Percentiles rank a stretch among this genome's conserved stretches.
Conservation (phyloP, 2,113 vertebrate species). For the Terrapene triunguis region DNA sequence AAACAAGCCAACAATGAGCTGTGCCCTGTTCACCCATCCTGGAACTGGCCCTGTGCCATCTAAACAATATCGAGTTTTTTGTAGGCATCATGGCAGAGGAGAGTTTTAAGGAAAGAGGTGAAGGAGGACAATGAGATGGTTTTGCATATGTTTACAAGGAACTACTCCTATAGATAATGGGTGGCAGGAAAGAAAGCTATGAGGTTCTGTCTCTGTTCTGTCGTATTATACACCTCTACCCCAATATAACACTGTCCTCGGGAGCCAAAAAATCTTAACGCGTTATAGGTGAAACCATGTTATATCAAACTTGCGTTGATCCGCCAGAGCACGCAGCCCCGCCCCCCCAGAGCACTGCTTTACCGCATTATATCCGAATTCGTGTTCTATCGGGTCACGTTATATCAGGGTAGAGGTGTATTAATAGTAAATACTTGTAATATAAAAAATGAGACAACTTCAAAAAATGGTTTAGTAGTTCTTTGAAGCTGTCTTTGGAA, state of each 20-base stretch:
- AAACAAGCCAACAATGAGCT: neutral
- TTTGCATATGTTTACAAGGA: fast-evolving
- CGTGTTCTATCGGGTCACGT: no score
- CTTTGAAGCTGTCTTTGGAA: neutral
- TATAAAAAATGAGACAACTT: neutral
- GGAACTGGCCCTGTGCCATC: neutral
- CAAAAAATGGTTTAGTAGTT: neutral
- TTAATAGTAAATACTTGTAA: neutral
- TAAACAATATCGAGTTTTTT: neutral
- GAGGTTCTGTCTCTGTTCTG: fast-evolving
- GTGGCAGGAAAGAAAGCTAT: neutral
- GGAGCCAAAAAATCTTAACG: no score
- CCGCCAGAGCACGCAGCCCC: no score
- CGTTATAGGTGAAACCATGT: no score
- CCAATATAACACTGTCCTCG: no score
- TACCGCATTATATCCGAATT: no score
- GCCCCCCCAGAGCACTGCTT: no score
- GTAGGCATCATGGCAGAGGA: neutral
- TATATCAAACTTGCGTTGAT: no score
- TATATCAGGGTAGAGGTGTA: no score
- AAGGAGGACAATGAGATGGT: neutral
- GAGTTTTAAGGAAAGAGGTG: neutral
- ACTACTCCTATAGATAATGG: neutral
- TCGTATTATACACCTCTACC: neutral
- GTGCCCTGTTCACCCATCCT: neutral